phyloP scores from a whole-genome alignment of 2,888 invertebrate genomes.

The Drosophila robusta region DNA sequence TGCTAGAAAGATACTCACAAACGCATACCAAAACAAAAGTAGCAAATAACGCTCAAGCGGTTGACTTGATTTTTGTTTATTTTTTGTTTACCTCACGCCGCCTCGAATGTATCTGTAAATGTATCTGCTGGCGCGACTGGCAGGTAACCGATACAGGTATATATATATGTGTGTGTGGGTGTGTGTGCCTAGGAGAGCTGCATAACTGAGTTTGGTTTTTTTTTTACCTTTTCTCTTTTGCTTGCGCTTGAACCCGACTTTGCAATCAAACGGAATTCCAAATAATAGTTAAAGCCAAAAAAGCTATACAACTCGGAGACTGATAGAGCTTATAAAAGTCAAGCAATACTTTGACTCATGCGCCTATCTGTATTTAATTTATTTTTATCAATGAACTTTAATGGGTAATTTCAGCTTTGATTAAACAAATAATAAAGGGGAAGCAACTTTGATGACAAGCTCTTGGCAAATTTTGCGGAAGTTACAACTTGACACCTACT shows the following conservation, averaged over 20 bases:
- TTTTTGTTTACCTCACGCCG: conserved; percentile 46
- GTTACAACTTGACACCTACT: neutral
- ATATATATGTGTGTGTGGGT: conserved; percentile 1
- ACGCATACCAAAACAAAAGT: conserved; percentile 3
- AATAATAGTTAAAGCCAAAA: no score
- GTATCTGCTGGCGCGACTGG: conserved; percentile 7
- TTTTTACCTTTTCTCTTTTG: conserved; percentile 8
- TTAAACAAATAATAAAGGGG: conserved; percentile 9
- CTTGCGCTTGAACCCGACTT: conserved; percentile 49
- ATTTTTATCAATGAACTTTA: conserved; percentile 41
- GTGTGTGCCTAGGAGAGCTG: neutral
- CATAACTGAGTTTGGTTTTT: conserved; percentile 22
- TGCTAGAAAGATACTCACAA: conserved; percentile 26
- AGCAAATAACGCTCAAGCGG: conserved; percentile 36
- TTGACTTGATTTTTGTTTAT: conserved; percentile 70
- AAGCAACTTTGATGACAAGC: neutral
- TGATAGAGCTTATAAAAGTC: conserved; percentile 6
- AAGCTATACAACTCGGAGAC: no score
- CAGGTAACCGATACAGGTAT: conserved; percentile 49
- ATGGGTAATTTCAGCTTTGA: neutral
- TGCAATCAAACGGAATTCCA: conserved; percentile 9
- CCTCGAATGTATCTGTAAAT: conserved; percentile 32
- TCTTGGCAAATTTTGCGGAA: conserved; percentile 6
- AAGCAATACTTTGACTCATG: conserved; percentile 31
- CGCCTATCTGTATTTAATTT: neutral